Base-by-base conservation (phyloP, 2,113 vertebrate genomes). In the Lophura nycthemera region DNA sequence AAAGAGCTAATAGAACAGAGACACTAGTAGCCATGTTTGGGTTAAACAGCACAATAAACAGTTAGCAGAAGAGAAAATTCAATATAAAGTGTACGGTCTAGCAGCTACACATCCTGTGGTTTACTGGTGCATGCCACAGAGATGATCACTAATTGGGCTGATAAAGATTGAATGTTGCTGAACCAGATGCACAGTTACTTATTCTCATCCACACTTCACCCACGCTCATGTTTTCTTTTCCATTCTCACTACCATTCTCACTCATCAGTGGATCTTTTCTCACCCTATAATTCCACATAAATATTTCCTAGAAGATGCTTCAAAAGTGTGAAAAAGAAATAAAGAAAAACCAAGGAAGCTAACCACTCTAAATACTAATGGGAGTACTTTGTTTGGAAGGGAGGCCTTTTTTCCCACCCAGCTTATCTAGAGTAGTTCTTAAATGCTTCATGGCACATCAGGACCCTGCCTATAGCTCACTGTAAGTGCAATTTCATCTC, bases 51-150 rank as follows among this genome's bases (percentile, higher is more conserved):
- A 80, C 11, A 11, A 61, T 5, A n/a, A 74, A 30, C 34, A 87
- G 43, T 56, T 8, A 71, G 9, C 0, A 25, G 20, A 66, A 66
- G 0, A 43, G 24, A 59, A 67, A 75, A 74, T 29, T 47, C 43
- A 75, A 0, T 38, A 8, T 30, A 5, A 42, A n/a, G 18, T 1
- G 7, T 24, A 2, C 3, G 38, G 25, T 71, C 34, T 57, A 64
- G 32, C 42, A 88, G 24, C 27, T 61, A 67, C 65, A 30, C 6
- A 70, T 5, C n/a, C 52, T 20, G 5, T 2, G 79, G 43, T 5
- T n/a, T 54, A 17, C n/a, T 64, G 67, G 64, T n/a, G 52, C 29
- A 9, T 34, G n/a, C 32, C 57, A 42, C 56, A 38, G 78, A n/a
- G 36, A 60, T 19, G 71, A 17, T 20, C 45, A 10, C 47, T 59